phyloP scores from a whole-genome alignment of 2,113 vertebrate species.

The Axis porcinus region DNA sequence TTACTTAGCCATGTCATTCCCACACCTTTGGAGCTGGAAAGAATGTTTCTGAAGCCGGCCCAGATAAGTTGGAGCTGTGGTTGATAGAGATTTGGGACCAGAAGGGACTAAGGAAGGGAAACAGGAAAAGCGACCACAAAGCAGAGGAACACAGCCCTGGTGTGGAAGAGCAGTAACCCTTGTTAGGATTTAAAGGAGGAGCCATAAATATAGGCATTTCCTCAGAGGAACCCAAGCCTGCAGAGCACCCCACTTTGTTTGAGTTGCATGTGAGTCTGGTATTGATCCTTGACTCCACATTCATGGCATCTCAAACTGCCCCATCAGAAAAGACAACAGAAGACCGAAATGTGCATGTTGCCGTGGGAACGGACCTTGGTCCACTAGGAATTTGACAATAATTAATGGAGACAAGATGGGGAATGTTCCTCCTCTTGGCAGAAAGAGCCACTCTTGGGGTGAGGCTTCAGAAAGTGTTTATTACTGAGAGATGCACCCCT shows the following conservation, averaged over 20 bases:
- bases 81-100: background rate
- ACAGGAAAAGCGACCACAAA: background rate
- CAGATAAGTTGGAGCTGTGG: background rate
- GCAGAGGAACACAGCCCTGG: background rate
- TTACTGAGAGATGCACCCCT: background rate
- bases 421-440: background rate
- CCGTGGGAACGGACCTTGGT: background rate
- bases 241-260: background rate
- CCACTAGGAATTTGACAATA: background rate
- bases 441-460: background rate
- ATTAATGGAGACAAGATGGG: background rate
- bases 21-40: background rate
- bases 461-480: background rate
- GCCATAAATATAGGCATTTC: background rate
- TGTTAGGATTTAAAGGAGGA: background rate
- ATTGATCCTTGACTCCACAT: background rate
- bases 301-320: background rate
- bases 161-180: background rate
- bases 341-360: background rate
- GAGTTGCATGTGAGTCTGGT: fast-evolving
- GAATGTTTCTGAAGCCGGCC: background rate
- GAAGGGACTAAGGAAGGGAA: background rate
- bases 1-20: background rate
- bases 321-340: background rate
- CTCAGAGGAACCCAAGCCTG: background rate